A percentile compares a stretch with the other conserved stretches of the same genome.
These are phyloP conservation scores for Drosophila ananassae DNA, from an alignment of 1,140 invertebrate species.

Conservation along the genomic window DNA sequence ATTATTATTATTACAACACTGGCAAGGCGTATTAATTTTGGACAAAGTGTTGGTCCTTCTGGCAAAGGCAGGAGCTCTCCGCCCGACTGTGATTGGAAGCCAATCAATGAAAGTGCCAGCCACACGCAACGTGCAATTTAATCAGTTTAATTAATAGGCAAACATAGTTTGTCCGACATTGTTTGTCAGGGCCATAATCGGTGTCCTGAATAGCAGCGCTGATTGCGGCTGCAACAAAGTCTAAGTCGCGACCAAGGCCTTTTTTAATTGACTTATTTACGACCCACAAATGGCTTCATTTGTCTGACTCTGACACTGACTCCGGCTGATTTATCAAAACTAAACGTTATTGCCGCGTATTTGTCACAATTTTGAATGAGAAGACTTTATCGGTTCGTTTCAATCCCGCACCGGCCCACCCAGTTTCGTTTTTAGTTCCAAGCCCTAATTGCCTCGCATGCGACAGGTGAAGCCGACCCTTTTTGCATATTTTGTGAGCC, in stretches of 20 bases:
- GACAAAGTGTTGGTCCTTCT: slow-evolving; percentile 26
- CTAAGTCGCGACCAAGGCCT: slow-evolving; percentile 5
- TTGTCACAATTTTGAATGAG: slow-evolving; percentile 54
- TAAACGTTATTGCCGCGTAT: slow-evolving; percentile 73
- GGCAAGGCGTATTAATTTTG: slow-evolving; percentile 51
- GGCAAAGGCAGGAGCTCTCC: neutral
- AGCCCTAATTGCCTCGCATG: slow-evolving; percentile 70
- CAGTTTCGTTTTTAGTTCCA: neutral
- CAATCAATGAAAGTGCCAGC: slow-evolving; percentile 44
- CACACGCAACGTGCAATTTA: slow-evolving; percentile 58
- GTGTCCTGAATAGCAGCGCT: slow-evolving; percentile 31
- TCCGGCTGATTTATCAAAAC: slow-evolving; percentile 68
- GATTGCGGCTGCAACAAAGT: slow-evolving; percentile 42
- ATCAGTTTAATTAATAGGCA: slow-evolving; percentile 78
- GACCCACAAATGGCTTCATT: slow-evolving; percentile 29
- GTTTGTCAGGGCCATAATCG: slow-evolving; percentile 43
- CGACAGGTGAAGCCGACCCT: slow-evolving; percentile 53
- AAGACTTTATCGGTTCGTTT: slow-evolving; percentile 5
- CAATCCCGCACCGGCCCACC: neutral
- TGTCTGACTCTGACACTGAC: slow-evolving; percentile 8
- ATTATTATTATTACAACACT: slow-evolving; percentile 53
- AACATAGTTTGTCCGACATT: slow-evolving; percentile 43
- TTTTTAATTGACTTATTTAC: slow-evolving; percentile 60
- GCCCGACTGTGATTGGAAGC: slow-evolving; percentile 21
- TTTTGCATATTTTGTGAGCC: slow-evolving; percentile 66